Base-by-base conservation (phyloP, 2,113 vertebrate genomes). In the Rhagologus leucostigma region DNA sequence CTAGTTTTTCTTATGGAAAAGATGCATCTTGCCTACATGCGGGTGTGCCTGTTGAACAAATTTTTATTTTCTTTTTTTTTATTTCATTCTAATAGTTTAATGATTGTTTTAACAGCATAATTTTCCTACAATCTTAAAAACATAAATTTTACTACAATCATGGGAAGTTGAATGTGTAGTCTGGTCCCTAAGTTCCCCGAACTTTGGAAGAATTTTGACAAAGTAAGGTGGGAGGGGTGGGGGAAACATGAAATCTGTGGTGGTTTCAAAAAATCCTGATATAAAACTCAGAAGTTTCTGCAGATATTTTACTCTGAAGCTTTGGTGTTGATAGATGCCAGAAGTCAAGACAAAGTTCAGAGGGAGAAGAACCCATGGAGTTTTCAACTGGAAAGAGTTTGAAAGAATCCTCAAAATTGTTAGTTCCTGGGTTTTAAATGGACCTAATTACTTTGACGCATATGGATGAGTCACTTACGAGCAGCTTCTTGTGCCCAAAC, bases 371-470 rank as follows among this genome's bases (percentile, higher is more conserved):
- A 60, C 3, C 13, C 29, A 56, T 44, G 29, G 41, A 78, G 6
- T 30, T 88, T 95, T 78, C 53, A 84, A 10, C 24, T 52, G 21
- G 37, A 91, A 94, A 69, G 37, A 23, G 5, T 81, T 86, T 49
- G 42, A 85, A 94, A 86, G 17, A 75, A 86, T 64, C 47, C 37
- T 86, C 52, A 35, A 41, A 90, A 93, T 46, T 86, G 24, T 55
- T 75, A n/a, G 23, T 55, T 91, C 33, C 39, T 22, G 32, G 52
- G 8, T 92, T 96, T 86, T 49, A 63, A 88, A 71, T 77, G 47
- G 18, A 46, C 37, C 29, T 49, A 68, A 87, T 91, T 87, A n/a
- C 32, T 55, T n/a, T 81, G 55, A 42, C 0, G 0, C 20, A 22
- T 60, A 41, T 3, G n/a, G 26, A 23, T 81, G 79, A 92, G 64